Conservation (phyloP, 2,797 vertebrate species). For the Oreonectes daqikongensis region DNA sequence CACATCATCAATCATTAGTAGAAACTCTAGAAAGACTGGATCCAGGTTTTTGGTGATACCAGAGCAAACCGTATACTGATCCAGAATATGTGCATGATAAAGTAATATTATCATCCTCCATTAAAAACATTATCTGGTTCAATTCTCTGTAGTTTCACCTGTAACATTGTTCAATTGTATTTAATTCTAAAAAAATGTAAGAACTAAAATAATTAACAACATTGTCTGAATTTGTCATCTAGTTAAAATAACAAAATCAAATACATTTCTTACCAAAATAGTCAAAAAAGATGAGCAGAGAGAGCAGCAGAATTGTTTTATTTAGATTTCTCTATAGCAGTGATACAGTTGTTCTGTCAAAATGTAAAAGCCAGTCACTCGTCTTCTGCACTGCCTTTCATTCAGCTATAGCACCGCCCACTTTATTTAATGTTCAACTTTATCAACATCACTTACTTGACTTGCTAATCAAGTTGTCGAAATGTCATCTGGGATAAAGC, state of each 20-base stretch:
- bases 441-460: too few species aligned
- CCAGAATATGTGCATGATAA: slow-evolving; percentile 42
- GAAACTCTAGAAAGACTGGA: slow-evolving; percentile 37
- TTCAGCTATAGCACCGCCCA: background rate
- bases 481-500: too few species aligned
- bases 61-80: slow-evolving; percentile 5
- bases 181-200: background rate
- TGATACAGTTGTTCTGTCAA: background rate
- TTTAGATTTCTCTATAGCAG: background rate
- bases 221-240: background rate
- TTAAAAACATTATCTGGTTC: slow-evolving; percentile 2
- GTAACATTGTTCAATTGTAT: background rate
- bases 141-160: slow-evolving; percentile 4
- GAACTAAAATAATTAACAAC: background rate
- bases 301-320: background rate
- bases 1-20: slow-evolving; percentile 22
- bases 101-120: slow-evolving; percentile 12
- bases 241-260: background rate
- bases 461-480: too few species aligned
- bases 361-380: too few species aligned
- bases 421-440: too few species aligned
- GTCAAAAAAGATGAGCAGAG: background rate
- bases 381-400: background rate
- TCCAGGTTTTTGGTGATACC: slow-evolving; percentile 42
- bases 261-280: background rate